These are phyloP conservation scores for Ladona fulva DNA, from an alignment of 1,140 invertebrate genomes.

Conservation along the genomic window DNA sequence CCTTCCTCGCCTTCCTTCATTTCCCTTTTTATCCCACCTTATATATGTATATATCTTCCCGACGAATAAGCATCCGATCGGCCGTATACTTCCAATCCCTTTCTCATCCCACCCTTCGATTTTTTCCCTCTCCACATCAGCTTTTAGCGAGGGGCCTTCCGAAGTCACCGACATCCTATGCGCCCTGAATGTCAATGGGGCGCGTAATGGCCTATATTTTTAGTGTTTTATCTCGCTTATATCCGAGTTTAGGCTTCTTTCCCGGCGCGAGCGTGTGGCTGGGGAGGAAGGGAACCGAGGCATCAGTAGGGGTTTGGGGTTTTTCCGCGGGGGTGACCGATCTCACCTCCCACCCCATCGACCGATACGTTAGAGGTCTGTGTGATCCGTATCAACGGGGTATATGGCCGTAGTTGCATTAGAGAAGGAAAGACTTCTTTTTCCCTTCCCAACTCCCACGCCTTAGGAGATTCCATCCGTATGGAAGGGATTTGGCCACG, in stretches of 20 bases:
- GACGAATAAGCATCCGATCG: not conserved
- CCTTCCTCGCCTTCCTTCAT: not conserved
- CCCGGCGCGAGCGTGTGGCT: not conserved
- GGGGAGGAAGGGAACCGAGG: not conserved
- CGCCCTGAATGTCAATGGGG: slow-evolving; percentile 1
- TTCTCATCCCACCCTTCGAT: not conserved
- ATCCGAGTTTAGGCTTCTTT: not conserved
- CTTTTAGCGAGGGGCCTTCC: not conserved
- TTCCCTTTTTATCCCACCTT: not conserved
- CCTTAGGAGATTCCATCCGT: not conserved
- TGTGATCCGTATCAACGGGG: not conserved
- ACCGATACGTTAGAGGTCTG: not conserved
- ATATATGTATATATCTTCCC: not conserved
- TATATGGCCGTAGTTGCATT: not conserved
- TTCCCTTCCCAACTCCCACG: not conserved
- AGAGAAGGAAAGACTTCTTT: not conserved
- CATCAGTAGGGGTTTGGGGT: too few relatives aligned
- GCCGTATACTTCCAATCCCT: not conserved
- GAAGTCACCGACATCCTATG: not conserved
- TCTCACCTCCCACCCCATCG: not conserved
- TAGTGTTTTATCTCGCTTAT: slow-evolving; percentile 5
- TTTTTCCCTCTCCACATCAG: not conserved
- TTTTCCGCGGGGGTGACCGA: not conserved
- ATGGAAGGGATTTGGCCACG: not conserved
- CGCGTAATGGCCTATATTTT: slow-evolving; percentile 9